These are phyloP conservation scores for Calypte anna DNA, from an alignment of 2,113 vertebrate genomes.

Conservation along the genomic window DNA sequence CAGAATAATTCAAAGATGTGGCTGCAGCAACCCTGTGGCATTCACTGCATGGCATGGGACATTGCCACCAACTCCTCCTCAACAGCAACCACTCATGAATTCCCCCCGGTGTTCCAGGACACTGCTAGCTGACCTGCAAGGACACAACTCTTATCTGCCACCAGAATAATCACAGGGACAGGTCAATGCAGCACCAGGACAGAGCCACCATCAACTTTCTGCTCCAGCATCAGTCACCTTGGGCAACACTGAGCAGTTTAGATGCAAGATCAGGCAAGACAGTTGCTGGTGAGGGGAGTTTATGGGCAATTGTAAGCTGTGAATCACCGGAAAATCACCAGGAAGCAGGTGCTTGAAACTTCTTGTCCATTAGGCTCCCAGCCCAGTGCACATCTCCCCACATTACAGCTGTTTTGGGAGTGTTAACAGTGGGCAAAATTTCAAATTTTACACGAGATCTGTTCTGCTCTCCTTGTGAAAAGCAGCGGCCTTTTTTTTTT, in stretches of 20 bases:
- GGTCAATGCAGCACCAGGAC: fast-evolving
- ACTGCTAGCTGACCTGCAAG: background rate
- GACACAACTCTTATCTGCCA: background rate
- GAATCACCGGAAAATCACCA: background rate
- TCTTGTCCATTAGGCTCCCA: background rate
- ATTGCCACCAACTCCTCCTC: background rate
- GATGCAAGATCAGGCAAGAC: background rate
- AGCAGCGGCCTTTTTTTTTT: background rate
- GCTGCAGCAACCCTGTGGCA: background rate
- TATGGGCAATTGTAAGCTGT: background rate
- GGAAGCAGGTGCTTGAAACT: background rate
- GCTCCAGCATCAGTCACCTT: background rate
- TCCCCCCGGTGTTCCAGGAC: background rate
- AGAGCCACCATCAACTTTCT: background rate
- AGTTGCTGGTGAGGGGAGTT: background rate
- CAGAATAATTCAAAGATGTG: background rate
- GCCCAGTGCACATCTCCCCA: background rate
- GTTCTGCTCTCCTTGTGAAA: background rate
- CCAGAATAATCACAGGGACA: fast-evolving
- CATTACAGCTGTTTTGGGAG: background rate
- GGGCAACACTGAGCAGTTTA: background rate
- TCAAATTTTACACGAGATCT: background rate
- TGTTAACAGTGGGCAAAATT: background rate
- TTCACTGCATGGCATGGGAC: background rate
- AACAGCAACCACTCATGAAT: background rate